These are phyloP conservation scores for Drosophila mettleri DNA, from an alignment of 2,888 invertebrate species.

Conservation along the genomic window DNA sequence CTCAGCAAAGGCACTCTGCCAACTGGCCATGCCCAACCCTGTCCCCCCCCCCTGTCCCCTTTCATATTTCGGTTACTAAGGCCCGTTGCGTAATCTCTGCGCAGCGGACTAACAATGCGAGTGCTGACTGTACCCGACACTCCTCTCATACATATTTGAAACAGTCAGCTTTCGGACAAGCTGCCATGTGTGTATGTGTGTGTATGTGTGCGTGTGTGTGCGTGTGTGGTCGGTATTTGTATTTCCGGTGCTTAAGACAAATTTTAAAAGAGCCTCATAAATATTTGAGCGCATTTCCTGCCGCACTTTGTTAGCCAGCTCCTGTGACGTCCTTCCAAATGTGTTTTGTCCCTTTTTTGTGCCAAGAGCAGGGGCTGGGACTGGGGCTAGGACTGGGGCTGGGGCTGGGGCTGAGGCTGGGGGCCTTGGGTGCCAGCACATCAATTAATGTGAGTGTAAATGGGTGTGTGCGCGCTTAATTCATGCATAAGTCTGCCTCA, in stretches of 20 bases:
- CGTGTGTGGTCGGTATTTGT: slow-evolving; percentile 56
- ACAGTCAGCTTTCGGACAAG: slow-evolving; percentile 28
- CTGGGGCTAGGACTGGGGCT: neutral
- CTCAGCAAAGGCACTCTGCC: slow-evolving; percentile 4
- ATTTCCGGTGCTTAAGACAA: slow-evolving; percentile 80
- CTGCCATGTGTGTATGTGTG: slow-evolving; percentile 6
- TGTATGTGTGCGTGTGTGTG: neutral
- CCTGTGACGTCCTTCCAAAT: slow-evolving; percentile 42
- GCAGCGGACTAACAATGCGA: slow-evolving; percentile 39
- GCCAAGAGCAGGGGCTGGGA: neutral
- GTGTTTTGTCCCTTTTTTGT: slow-evolving; percentile 34
- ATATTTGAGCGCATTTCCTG: slow-evolving; percentile 74
- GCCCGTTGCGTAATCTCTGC: slow-evolving; percentile 29
- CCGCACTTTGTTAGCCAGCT: slow-evolving; percentile 58
- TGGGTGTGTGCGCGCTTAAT: slow-evolving; percentile 49
- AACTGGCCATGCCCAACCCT: neutral
- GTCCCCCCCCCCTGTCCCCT: neutral
- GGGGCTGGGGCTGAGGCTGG: neutral
- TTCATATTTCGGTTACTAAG: slow-evolving; percentile 13
- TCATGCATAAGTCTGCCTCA: slow-evolving; percentile 57
- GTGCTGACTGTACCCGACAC: slow-evolving; percentile 64
- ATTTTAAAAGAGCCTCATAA: slow-evolving; percentile 76
- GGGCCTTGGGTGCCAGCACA: slow-evolving; percentile 33
- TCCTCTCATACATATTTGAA: slow-evolving; percentile 65
- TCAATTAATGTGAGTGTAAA: slow-evolving; percentile 53